Base-by-base conservation (phyloP, 92 coral and sea anemone genomes). In the Parazoanthus swiftii region DNA sequence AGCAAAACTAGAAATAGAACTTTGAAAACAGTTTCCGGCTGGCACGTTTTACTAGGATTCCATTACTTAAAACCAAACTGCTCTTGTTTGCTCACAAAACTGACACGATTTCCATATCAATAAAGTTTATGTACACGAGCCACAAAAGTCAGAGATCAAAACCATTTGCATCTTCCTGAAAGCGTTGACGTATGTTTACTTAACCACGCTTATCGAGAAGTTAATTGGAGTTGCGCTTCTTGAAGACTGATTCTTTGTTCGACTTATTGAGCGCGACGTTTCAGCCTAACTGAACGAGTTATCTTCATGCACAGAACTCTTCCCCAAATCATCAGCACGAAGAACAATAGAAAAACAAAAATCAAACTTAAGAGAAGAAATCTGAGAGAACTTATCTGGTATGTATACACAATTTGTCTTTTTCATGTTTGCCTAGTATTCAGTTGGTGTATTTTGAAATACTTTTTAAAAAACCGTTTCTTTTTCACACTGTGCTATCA, bases 101-200 rank as follows among this genome's bases (percentile, higher is more conserved):
- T 84, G 79, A 84, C 87, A 84, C 44, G 74, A 84, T 72, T 84
- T 84, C 87, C 77, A 84, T 84, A 84, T 46, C 75, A 84, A 84
- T 84, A 29, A 70, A 84, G 87, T 70, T 71, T 71, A 48, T 84
- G 77, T 84, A 84, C 87, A 70, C 79, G 67, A 84, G 33, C 67
- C 58, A 48, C 20, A 38, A 71, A 84, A 72, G 87, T 50, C 35
- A 67, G 86, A n/a, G 59, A 39, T 67, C 75, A 82, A 82, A 66
- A 33, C 73, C 86, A 82, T 82, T 82, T 82, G 86, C 86, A 82
- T 82, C 54, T 84, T 35, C 42, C 74, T 43, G 78, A 44, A 42
- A 68, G 59, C 5, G 67, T 44, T 72, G 78, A 15, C 54, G 65
- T 46, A 35, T 84, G 77, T 84, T 84, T 84, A 68, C 25, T 71